phyloP scores from a whole-genome alignment of 2,113 vertebrate genomes.

The Myiagra hebetior region DNA sequence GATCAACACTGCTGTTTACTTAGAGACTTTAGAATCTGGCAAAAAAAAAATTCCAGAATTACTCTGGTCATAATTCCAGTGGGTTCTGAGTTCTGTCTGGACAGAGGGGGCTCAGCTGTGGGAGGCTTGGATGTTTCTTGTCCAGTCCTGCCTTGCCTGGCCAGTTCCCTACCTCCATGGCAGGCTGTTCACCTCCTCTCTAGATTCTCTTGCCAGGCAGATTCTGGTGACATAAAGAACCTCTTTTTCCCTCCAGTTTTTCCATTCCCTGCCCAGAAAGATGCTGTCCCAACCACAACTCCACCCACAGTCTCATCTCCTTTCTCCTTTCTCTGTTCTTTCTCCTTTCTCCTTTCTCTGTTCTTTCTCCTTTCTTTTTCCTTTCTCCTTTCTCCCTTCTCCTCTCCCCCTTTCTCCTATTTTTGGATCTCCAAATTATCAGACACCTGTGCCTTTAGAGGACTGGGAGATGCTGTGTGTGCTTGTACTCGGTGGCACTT shows the following conservation, averaged over 20 bases:
- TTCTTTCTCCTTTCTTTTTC: background rate
- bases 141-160: background rate
- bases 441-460: background rate
- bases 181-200: background rate
- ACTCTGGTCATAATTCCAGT: background rate
- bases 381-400: background rate
- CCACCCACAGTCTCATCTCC: background rate
- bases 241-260: background rate
- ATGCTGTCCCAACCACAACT: background rate
- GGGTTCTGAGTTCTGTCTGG: background rate
- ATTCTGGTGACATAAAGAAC: background rate
- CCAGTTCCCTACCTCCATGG: background rate
- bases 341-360: too few relatives aligned
- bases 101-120: background rate
- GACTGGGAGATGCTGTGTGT: background rate
- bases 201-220: background rate
- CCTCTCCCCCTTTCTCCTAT: too few relatives aligned
- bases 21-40: background rate
- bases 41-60: background rate
- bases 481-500: background rate
- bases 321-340: too few relatives aligned
- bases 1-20: background rate
- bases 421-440: background rate
- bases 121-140: too few relatives aligned
- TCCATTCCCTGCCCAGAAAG: background rate